Evolutionary conservation across 2,113 vertebrate genomes (phyloP), one percentile per base, ranked within the genome.

Genomic region (Cyprinodon brontotheroides): DNA sequence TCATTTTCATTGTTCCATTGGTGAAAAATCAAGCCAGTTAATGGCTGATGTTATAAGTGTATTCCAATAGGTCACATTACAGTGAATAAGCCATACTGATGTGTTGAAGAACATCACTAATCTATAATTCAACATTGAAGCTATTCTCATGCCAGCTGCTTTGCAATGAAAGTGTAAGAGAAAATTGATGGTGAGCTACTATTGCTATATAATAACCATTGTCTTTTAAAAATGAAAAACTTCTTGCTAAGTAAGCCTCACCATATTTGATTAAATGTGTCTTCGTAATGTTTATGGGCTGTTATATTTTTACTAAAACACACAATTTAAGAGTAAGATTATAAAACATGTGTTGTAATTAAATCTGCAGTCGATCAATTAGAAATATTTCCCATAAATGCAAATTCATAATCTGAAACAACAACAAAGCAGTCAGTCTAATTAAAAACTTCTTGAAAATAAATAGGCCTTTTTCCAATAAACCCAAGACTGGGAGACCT

Each of bases 71-170:
- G 2, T 17, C 14, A 7, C n/a, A 53, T 53, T 17, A 53, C 17
- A 53, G 17, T 57, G 17, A 57, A 9, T 57, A 57, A n/a, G 48
- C 13, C 17, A 9, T 41, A 41, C 41, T 3, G 8, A 57, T 57
- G 5, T 57, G 15, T 57, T n/a, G 17, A 20, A 61, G 20, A 60
- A 70, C 59, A 75, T 62, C 47, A 68, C 61, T 41, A 3, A 40
- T 20, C 61, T 75, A 78, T 79, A 80, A 80, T 77, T 53, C 29
- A 41, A 69, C 68, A 71, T 76, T 60, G 73, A 36, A 64, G 68
- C 20, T 76, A 38, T 37, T 66, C 43, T 71, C 11, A 50, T 48
- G 62, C 72, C 70, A 78, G 68, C 68, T 57, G 67, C 40, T 36
- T 81, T 67, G 70, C 74, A 65, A 61, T 77, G n/a, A 3, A 37